Evolutionary conservation across 2,113 vertebrate species (phyloP).

Genomic region (Cheirogaleus medius): DNA sequence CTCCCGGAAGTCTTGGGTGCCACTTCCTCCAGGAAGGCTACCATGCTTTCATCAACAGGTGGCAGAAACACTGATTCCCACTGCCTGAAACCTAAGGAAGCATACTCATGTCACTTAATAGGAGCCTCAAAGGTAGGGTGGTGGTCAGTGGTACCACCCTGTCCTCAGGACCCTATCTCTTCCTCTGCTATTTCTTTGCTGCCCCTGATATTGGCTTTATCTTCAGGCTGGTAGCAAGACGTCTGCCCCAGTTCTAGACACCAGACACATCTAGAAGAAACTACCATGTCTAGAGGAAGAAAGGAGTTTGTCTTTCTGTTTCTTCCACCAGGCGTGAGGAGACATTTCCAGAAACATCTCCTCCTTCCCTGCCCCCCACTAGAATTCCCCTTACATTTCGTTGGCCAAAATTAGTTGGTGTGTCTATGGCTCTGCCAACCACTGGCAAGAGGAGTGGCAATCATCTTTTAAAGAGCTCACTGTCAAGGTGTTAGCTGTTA

Average conservation of each 20-base stretch:
- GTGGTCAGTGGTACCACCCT: fast-evolving
- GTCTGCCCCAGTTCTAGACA: background rate
- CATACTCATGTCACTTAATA: fast-evolving
- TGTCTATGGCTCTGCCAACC: background rate
- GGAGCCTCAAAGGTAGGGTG: background rate
- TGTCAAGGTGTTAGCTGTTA: background rate
- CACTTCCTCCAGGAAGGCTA: background rate
- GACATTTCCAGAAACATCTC: background rate
- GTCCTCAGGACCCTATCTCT: background rate
- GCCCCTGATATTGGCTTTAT: background rate
- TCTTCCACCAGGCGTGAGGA: background rate
- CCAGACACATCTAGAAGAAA: background rate
- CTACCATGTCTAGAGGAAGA: background rate
- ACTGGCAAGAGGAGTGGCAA: background rate
- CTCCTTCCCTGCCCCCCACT: background rate
- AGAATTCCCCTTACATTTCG: background rate
- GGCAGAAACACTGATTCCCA: background rate
- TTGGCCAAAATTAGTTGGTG: background rate
- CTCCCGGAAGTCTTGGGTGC: background rate
- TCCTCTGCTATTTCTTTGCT: background rate
- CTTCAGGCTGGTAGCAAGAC: background rate
- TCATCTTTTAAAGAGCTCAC: background rate
- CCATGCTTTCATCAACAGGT: background rate
- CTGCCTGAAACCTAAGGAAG: background rate
- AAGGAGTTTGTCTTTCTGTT: background rate